Evolutionary conservation across 2,797 vertebrate species (phyloP), one percentile per base, ranked within the genome.

Genomic region (Chanos chanos): DNA sequence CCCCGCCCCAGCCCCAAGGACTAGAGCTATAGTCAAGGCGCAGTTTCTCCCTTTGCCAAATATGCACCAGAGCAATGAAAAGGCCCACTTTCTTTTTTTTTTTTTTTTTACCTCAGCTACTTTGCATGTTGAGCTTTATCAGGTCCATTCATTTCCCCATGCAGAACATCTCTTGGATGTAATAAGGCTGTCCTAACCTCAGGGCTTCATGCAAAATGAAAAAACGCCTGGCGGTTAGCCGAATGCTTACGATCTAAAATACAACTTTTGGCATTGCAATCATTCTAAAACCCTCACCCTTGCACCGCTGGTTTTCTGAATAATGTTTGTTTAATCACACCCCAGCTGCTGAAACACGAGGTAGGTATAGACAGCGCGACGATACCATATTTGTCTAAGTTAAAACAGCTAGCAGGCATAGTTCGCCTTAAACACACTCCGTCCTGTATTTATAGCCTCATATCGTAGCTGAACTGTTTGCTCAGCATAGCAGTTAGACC

Each of bases 41-140:
- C 28, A 54, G 19, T 4, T 40, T 49, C 25, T 21, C 39, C 52
- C 40, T 49, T 15, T 34, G 30, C 12, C 48, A 59, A 52, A 53
- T 67, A 61, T 48, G 57, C 21, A 64, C 36, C 34, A 48, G 19
- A 2, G 13, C 27, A 63, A 49, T 54, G 24, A 67, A 71, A 60
- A 59, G 43, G 13, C 4, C 45, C 47, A 13, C 33, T 50, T 59
- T n/a, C n/a, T n/a, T n/a, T n/a, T n/a, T n/a, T n/a, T n/a, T n/a
- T n/a, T n/a, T n/a, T n/a, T n/a, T n/a, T n/a, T 61, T 71, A 63
- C 54, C 43, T 50, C 3, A 21, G 48, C 69, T 63, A 34, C 36
- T 71, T 72, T 64, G 70, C 54, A 72, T 72, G 66, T 67, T 60
- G 58, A 15, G 10, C 40, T 24, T 56, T 51, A 61, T 68, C 52